phyloP scores from a whole-genome alignment of 2,797 vertebrate genomes.

The Pseudomugil tenellus region DNA sequence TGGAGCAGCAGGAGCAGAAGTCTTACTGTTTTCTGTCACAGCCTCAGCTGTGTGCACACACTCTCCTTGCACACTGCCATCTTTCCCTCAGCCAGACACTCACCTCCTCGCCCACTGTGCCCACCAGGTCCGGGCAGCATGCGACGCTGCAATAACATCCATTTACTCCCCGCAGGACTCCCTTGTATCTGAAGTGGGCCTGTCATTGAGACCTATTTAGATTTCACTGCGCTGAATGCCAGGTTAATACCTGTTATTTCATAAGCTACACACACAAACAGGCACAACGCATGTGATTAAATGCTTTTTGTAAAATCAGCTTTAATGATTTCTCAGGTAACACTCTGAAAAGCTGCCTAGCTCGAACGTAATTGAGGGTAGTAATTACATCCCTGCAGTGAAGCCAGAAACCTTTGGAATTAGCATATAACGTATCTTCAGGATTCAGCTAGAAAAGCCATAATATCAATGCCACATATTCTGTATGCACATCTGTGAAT shows the following conservation, averaged over 20 bases:
- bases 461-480: conserved; percentile 20
- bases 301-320: conserved; percentile 80
- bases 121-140: conserved; percentile 66
- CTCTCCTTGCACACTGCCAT: conserved; percentile 70
- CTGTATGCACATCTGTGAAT: conserved; percentile 2
- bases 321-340: conserved; percentile 78
- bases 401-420: conserved; percentile 69
- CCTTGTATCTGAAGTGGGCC: conserved; percentile 50
- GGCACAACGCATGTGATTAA: conserved; percentile 68
- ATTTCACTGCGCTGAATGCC: conserved; percentile 22
- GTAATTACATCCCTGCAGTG: conserved; percentile 82
- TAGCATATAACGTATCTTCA: conserved; percentile 47
- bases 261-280: conserved; percentile 17
- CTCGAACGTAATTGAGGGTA: conserved; percentile 67
- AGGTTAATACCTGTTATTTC: conserved; percentile 43
- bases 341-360: conserved; percentile 75
- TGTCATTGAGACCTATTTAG: conserved; percentile 63
- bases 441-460: conserved; percentile 35
- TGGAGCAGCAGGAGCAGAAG: conserved; percentile 64
- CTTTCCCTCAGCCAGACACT: conserved; percentile 77
- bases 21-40: conserved; percentile 79
- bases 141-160: conserved; percentile 71
- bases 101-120: conserved; percentile 72
- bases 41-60: conserved; percentile 72
- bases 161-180: conserved; percentile 71